These are phyloP conservation scores for Epsilonema sp. DNA, from an alignment of 2,888 invertebrate genomes.

Conservation along the genomic window DNA sequence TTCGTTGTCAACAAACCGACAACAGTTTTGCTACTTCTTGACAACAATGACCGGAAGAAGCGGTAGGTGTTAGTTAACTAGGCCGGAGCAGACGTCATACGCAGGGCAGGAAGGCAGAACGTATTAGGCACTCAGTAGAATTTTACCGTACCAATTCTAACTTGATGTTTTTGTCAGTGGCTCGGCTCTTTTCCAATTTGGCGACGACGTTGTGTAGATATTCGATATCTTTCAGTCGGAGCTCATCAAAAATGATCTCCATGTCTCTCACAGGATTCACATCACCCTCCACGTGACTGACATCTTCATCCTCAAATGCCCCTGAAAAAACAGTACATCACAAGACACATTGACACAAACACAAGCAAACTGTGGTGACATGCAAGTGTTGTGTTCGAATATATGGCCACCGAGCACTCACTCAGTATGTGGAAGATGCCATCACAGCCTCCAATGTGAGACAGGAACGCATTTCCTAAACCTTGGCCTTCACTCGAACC, in stretches of 20 bases:
- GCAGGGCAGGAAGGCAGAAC: neutral
- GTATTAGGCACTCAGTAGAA: too few relatives aligned
- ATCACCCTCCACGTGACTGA: conserved; percentile 94
- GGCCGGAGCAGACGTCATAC: conserved; percentile 14
- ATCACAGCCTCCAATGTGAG: conserved; percentile 95
- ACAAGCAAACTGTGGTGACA: neutral
- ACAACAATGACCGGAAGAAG: too few relatives aligned
- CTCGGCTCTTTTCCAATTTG: conserved; percentile 65
- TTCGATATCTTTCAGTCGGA: conserved; percentile 74
- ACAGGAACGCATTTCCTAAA: conserved; percentile 90
- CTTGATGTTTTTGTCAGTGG: conserved; percentile 77
- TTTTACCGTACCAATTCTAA: conserved; percentile 76
- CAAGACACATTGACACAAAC: neutral
- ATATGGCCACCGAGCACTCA: conserved; percentile 49
- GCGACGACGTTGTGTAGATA: conserved; percentile 59
- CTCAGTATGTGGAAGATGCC: conserved; percentile 74
- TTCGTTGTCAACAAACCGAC: too few relatives aligned
- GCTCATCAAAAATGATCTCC: conserved; percentile 83
- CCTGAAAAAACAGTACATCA: neutral
- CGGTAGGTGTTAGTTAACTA: too few relatives aligned
- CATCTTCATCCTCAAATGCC: conserved; percentile 89
- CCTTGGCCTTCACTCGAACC: conserved; percentile 96
- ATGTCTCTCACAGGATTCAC: conserved; percentile 89
- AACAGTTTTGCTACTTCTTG: too few relatives aligned
- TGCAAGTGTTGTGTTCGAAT: neutral